Evolutionary conservation across 2,113 vertebrate species (phyloP), one percentile per base, ranked within the genome.

Genomic region (Gymnocephalus cernua): DNA sequence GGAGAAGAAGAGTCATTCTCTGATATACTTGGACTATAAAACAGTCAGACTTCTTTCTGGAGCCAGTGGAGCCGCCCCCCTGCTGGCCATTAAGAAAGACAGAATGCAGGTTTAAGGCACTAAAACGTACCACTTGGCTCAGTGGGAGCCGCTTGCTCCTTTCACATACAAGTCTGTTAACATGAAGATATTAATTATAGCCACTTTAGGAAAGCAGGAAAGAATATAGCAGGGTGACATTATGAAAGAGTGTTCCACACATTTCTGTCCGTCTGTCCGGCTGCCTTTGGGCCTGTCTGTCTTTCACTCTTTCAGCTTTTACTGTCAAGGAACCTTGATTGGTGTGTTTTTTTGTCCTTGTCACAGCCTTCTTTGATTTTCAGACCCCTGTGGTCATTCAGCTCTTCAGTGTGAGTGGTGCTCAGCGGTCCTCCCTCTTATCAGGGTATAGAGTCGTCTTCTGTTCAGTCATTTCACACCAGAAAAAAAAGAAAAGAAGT

Each of bases 381-480:
- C 54, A 27, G 54, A 9, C 32, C 9, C 9, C n/a, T 57, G 23
- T 0, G 18, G 61, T 32, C 9, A 29, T 12, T 11, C 27, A 19
- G 29, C 25, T 70, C 62, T 67, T 25, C 61, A 57, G 25, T 32
- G 14, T 44, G 48, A 84, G 51, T 63, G 57, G 6, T 57, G 51
- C 58, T 69, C 63, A 16, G 23, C 32, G 0, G 4, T 38, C 16
- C 50, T 59, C 50, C 25, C 11, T 29, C 70, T 69, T 19, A 25
- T 72, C 71, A 12, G 44, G 18, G n/a, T n/a, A 21, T 10, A 21
- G 44, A 74, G 51, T 29, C 25, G 3, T 74, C 21, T 27, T 63
- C 61, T 21, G 3, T 21, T 63, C 18, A 65, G 16, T 66, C 29
- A 4, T 41, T 82, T 61, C 35, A 0, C 58, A n/a, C 8, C 38